Evolutionary conservation across 2,888 invertebrate species (phyloP).

Genomic region (Ferrisia virgata): DNA sequence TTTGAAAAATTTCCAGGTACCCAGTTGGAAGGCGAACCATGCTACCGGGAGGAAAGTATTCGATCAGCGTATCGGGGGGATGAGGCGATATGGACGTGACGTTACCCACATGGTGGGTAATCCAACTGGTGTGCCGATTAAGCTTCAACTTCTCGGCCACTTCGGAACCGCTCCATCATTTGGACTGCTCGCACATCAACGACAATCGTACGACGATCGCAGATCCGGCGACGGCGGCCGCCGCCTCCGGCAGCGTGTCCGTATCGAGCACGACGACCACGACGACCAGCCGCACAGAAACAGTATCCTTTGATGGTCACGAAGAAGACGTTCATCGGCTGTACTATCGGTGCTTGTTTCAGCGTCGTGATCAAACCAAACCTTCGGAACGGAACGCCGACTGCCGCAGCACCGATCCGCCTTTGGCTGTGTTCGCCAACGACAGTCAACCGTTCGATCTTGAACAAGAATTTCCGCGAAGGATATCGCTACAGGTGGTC

Average conservation of each 20-base stretch:
- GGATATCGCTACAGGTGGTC: constrained; percentile 29
- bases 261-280: background rate
- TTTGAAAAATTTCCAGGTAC: constrained; percentile 12
- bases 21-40: background rate
- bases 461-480: constrained; percentile 36
- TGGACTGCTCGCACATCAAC: constrained; percentile 29
- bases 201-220: constrained; percentile 23
- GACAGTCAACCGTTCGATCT: constrained; percentile 40
- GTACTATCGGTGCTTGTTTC: constrained; percentile 33
- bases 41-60: background rate
- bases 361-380: background rate
- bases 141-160: constrained; percentile 21
- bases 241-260: too few species aligned
- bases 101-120: constrained; percentile 44
- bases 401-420: constrained; percentile 35
- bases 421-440: constrained; percentile 30
- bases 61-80: constrained; percentile 35
- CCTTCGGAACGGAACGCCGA: constrained; percentile 31
- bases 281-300: background rate
- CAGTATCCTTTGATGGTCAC: background rate
- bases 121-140: constrained; percentile 42
- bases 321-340: constrained; percentile 38
- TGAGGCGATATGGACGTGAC: constrained; percentile 40
- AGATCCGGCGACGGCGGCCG: background rate
- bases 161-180: constrained; percentile 33